Percentiles rank a stretch among this genome's conserved stretches.
phyloP scores from a whole-genome alignment of 2,888 invertebrate species.

The Thelaira solivaga region DNA sequence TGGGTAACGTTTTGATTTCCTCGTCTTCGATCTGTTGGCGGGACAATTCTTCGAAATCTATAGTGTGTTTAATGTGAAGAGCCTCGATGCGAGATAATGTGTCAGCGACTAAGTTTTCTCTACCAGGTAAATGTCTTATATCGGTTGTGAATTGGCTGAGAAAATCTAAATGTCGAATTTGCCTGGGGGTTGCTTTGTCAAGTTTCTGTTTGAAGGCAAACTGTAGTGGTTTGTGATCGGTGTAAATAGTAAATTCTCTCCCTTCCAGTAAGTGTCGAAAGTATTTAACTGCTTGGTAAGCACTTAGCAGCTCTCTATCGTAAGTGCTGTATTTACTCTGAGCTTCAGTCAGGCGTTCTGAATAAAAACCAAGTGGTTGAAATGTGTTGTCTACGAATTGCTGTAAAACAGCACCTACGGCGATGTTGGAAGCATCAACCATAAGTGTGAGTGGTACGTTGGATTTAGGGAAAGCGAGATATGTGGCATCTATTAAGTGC shows the following conservation, averaged over 20 bases:
- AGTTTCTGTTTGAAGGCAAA: slow-evolving; percentile 34
- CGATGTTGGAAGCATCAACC: slow-evolving; percentile 39
- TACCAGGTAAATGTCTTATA: too few species aligned
- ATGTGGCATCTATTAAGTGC: slow-evolving; percentile 22
- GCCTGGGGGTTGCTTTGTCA: slow-evolving; percentile 42
- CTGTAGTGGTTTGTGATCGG: slow-evolving; percentile 29
- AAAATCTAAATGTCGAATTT: too few species aligned
- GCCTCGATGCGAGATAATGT: background rate
- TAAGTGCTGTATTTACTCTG: slow-evolving; percentile 49
- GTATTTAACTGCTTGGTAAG: slow-evolving; percentile 39
- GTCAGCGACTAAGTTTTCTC: background rate
- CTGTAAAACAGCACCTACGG: slow-evolving; percentile 42
- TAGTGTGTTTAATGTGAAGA: background rate
- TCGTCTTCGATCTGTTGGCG: background rate
- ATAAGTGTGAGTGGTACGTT: slow-evolving; percentile 31
- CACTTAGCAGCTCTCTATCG: slow-evolving; percentile 36
- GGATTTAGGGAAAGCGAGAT: slow-evolving; percentile 32
- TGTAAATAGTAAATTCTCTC: slow-evolving; percentile 19
- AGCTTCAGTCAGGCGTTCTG: slow-evolving; percentile 29
- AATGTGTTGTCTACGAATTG: slow-evolving; percentile 8
- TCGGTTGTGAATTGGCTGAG: too few species aligned
- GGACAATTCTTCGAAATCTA: background rate
- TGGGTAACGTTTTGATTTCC: background rate
- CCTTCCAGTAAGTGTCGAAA: slow-evolving; percentile 53
- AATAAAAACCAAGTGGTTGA: slow-evolving; percentile 49